Conservation (phyloP, 35 echinoderm and acorn worm species). For the Ptychodera flava region DNA sequence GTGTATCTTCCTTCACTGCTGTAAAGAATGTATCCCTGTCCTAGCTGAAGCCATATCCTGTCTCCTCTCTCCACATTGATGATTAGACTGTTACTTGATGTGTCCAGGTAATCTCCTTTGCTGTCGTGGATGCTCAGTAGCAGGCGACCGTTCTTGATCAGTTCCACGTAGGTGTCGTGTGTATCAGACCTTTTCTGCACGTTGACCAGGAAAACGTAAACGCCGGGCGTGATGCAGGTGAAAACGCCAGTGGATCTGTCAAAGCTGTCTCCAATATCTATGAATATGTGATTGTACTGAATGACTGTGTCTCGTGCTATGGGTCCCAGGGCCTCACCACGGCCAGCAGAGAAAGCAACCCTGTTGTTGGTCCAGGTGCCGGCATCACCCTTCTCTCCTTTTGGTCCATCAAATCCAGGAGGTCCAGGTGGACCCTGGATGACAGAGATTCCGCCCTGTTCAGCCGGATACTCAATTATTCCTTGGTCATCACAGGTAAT, state of each 20-base stretch:
- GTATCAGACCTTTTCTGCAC: slow-evolving; percentile 77
- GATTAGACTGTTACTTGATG: slow-evolving; percentile 77
- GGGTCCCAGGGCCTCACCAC: slow-evolving; percentile 46
- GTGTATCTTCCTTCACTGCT: slow-evolving; percentile 88
- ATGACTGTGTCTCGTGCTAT: slow-evolving; percentile 43
- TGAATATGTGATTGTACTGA: slow-evolving; percentile 57
- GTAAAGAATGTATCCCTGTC: slow-evolving; percentile 59
- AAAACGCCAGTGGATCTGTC: slow-evolving; percentile 66
- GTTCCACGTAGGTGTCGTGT: slow-evolving; percentile 83
- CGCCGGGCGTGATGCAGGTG: slow-evolving; percentile 44
- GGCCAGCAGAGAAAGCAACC: slow-evolving; percentile 66
- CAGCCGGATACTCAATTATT: too few species aligned
- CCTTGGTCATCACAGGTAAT: too few species aligned
- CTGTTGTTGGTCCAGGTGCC: slow-evolving; percentile 27
- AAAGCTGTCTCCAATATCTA: slow-evolving; percentile 74
- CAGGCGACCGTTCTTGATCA: slow-evolving; percentile 84
- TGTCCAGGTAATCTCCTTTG: slow-evolving; percentile 75
- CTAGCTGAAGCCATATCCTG: slow-evolving; percentile 81
- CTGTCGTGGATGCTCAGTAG: slow-evolving; percentile 77
- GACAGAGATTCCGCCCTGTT: slow-evolving; percentile 6
- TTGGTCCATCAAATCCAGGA: slow-evolving; percentile 41
- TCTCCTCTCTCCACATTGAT: slow-evolving; percentile 49
- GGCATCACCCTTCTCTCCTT: slow-evolving; percentile 39
- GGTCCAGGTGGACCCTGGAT: slow-evolving; percentile 58
- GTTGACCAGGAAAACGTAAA: slow-evolving; percentile 80